Conservation (phyloP, 2,113 vertebrate genomes). For the Chamaea fasciata region DNA sequence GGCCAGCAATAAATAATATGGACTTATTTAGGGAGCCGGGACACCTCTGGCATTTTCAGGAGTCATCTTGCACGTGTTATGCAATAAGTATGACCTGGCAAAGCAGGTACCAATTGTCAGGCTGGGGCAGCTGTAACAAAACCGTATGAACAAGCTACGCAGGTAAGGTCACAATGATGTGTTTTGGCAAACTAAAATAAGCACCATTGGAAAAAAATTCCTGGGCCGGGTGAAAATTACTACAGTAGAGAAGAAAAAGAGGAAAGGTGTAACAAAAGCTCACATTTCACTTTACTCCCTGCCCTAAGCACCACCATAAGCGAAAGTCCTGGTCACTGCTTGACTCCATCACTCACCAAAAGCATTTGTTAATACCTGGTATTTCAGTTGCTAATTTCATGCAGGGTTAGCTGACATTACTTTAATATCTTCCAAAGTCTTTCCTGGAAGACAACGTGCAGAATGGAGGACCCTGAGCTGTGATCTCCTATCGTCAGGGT, state of each 20-base stretch:
- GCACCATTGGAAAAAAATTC: neutral
- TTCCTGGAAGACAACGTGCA: neutral
- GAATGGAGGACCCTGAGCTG: neutral
- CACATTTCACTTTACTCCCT: neutral
- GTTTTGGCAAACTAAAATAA: neutral
- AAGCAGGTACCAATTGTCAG: neutral
- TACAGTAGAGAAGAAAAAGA: accelerated
- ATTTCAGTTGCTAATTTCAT: neutral
- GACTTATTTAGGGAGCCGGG: neutral
- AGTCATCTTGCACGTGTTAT: neutral
- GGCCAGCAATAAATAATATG: neutral
- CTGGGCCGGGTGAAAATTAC: neutral
- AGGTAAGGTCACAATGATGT: neutral
- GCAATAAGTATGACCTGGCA: neutral
- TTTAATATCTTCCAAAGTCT: neutral
- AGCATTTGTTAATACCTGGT: neutral
- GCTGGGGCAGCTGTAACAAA: neutral
- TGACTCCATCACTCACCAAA: no score
- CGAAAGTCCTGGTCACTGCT: neutral
- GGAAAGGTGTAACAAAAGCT: neutral
- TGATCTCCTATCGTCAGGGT: neutral
- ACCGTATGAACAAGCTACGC: accelerated
- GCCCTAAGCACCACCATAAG: neutral
- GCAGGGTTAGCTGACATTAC: neutral
- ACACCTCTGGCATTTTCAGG: neutral